These are phyloP conservation scores for Drosophila nikananu DNA, from an alignment of 1,140 invertebrate genomes.

Conservation along the genomic window DNA sequence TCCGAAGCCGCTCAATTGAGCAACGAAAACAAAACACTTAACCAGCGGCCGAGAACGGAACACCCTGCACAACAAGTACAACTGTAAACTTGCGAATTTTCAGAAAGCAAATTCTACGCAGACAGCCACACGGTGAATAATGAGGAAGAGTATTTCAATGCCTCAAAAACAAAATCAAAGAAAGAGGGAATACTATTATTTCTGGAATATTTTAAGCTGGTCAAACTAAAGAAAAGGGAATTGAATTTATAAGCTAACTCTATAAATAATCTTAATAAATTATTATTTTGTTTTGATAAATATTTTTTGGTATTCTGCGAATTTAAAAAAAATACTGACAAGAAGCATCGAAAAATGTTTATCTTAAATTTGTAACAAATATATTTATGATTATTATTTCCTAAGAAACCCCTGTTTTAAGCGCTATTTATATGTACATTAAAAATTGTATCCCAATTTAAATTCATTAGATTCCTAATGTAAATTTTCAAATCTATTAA, in stretches of 20 bases:
- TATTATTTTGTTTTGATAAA: background rate
- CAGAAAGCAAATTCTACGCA: background rate
- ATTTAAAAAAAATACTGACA: background rate
- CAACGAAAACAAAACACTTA: conserved; percentile 74
- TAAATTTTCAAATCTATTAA: background rate
- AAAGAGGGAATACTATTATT: background rate
- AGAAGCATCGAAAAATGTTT: no score
- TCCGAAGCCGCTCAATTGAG: conserved; percentile 36
- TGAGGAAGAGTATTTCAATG: no score
- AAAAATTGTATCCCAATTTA: background rate
- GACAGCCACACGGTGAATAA: background rate
- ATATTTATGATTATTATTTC: background rate
- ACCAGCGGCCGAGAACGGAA: conserved; percentile 14
- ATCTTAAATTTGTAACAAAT: no score
- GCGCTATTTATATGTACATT: background rate
- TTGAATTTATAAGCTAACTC: background rate
- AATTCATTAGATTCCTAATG: background rate
- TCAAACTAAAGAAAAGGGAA: no score
- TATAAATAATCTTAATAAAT: no score
- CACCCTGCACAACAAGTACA: conserved; percentile 14
- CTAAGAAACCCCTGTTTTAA: background rate
- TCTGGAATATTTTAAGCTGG: background rate
- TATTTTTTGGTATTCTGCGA: background rate
- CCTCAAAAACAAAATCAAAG: background rate
- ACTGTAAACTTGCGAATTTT: conserved; percentile 30